Evolutionary conservation across 1,140 invertebrate species (phyloP), one percentile per base, ranked within the genome.

Genomic region (Battus philenor): DNA sequence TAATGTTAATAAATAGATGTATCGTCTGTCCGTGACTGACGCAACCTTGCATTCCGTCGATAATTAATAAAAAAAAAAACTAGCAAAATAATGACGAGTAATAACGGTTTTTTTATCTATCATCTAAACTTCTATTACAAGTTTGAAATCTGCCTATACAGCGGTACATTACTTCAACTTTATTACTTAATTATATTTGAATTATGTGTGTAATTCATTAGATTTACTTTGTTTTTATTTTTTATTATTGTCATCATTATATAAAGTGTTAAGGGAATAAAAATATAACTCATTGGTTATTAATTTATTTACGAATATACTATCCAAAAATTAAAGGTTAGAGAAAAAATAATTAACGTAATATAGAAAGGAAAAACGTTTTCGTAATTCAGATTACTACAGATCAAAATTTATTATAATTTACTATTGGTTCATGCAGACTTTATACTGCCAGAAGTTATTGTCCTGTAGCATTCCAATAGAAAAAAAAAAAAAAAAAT

Each of bases 1-100:
- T 50, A 50, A 50, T 50, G 43, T 18, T 26, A 44, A 41, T 49
- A 55, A 43, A 31, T 47, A 32, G 20, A 26, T 34, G 15, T 11
- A 26, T 41, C 15, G 24, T 29, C 13, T 33, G 43, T 33, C 46
- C 45, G 41, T 45, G 49, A 41, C 41, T 51, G 24, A 30, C 41
- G 45, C 41, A 49, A 51, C 52, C 52, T 59, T 52, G 52, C 52
- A 46, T 54, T 53, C 53, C 46, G 20, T 32, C 15, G 34, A 43
- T 41, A 36, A 50, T 53, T 47, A 26, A 29, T 9, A 18, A 50
- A 50, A 44, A 44, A 45, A 50, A 45, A 33, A 39, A 30, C 27
- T 44, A 36, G 26, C 20, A 48, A 51, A 33, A 58, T 50, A 46
- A 45, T 44, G 22, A 44, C 12, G 11, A 17, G 6, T 4, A 6